Conservation (phyloP, 2,797 vertebrate genomes). For the Parauchenoglanis ngamensis region DNA sequence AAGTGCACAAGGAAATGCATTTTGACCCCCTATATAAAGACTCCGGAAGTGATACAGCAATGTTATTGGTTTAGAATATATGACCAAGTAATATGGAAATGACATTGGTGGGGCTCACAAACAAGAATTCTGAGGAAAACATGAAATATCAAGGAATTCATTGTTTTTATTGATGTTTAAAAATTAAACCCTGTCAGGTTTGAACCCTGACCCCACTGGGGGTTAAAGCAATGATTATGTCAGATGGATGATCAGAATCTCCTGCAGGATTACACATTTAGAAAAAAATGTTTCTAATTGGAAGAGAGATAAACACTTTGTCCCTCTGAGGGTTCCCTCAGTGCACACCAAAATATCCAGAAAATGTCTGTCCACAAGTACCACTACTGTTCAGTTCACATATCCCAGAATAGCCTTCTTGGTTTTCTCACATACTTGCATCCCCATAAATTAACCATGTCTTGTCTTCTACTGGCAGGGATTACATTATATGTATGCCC, state of each 20-base stretch:
- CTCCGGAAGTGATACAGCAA: too few species aligned
- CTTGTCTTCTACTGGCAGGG: constrained; percentile 19
- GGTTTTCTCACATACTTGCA: constrained; percentile 28
- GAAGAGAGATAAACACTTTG: background rate
- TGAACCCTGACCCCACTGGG: background rate
- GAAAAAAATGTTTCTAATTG: background rate
- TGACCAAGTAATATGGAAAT: background rate
- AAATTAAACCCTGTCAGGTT: background rate
- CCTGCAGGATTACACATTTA: background rate
- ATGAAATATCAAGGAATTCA: background rate
- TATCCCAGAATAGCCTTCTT: constrained; percentile 50
- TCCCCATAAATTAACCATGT: constrained; percentile 19
- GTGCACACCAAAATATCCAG: background rate
- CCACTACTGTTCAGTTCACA: constrained; percentile 17
- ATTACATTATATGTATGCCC: background rate
- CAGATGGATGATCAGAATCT: background rate
- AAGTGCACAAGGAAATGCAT: background rate
- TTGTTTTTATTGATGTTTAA: background rate
- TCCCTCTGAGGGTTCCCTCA: background rate
- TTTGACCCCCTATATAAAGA: background rate
- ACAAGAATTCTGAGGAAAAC: background rate
- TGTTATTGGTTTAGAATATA: too few species aligned
- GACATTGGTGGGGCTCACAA: background rate
- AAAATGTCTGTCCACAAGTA: background rate
- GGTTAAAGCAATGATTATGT: background rate